Conservation (phyloP, 1,140 invertebrate genomes). For the Cydia strobilella region DNA sequence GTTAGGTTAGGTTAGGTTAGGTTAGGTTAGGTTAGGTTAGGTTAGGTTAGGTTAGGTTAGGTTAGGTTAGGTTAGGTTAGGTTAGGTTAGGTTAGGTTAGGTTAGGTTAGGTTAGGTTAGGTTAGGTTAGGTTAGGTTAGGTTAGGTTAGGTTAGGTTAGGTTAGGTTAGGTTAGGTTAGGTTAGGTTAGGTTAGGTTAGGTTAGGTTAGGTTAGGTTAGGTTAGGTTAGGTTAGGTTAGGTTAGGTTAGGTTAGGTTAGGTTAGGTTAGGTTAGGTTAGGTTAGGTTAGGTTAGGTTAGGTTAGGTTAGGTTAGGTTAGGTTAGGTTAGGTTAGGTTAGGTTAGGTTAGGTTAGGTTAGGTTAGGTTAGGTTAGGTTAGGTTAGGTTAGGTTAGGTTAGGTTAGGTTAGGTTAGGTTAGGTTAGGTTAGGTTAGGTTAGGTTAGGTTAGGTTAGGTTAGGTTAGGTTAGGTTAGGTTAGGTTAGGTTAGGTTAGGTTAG, state of each 20-base stretch:
- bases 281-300: conserved; percentile 50
- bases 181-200: too few species aligned
- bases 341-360: conserved; percentile 6
- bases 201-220: conserved; percentile 30
- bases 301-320: conserved; percentile 49
- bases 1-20: conserved; percentile 20
- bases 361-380: conserved; percentile 20
- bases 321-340: conserved; percentile 44
- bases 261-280: conserved; percentile 49
- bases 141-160: too few species aligned
- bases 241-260: conserved; percentile 45
- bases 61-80: conserved; percentile 20
- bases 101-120: conserved; percentile 20
- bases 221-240: conserved; percentile 41
- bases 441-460: conserved; percentile 20
- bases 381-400: conserved; percentile 20
- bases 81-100: conserved; percentile 20
- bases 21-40: conserved; percentile 20
- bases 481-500: conserved; percentile 20
- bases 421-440: conserved; percentile 20
- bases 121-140: too few species aligned
- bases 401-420: conserved; percentile 20
- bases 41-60: conserved; percentile 20
- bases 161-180: too few species aligned
- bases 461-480: conserved; percentile 20